phyloP scores from a whole-genome alignment of 2,113 vertebrate species.

The Onychostruthus taczanowskii region DNA sequence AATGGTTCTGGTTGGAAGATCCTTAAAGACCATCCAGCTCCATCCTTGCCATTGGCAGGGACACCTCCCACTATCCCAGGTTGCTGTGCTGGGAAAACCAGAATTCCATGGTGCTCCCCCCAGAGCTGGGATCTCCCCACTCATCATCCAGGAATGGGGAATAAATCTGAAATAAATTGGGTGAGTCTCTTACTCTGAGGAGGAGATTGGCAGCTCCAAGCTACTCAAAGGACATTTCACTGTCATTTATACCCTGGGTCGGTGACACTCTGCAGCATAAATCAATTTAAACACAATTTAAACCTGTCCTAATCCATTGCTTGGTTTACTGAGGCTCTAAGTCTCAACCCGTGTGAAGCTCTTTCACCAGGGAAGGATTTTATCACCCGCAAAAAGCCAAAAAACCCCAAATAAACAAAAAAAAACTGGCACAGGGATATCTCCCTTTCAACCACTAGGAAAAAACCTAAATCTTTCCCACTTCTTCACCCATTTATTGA shows the following conservation, averaged over 20 bases:
- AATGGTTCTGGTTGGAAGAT: not conserved
- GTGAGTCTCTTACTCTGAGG: not conserved
- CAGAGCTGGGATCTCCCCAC: not conserved
- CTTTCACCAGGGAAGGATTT: not conserved
- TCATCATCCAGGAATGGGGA: not conserved
- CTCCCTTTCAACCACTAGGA: not conserved
- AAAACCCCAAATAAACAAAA: not conserved
- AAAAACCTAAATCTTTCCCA: not conserved
- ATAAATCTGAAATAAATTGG: not conserved
- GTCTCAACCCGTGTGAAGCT: not conserved
- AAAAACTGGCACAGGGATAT: not conserved
- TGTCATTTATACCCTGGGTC: rapidly evolving
- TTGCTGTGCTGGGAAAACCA: not conserved
- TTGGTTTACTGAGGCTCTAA: not conserved
- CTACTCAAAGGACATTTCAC: no score
- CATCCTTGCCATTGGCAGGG: not conserved
- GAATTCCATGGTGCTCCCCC: not conserved
- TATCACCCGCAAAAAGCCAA: rapidly evolving
- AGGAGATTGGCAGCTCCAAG: not conserved
- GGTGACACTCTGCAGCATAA: not conserved
- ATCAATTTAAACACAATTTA: not conserved
- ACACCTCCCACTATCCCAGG: not conserved
- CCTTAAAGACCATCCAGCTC: not conserved
- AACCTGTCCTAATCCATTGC: not conserved
- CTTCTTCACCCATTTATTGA: not conserved